These are phyloP conservation scores for Torymus tubicola DNA, from an alignment of 2,888 invertebrate genomes.

Conservation along the genomic window DNA sequence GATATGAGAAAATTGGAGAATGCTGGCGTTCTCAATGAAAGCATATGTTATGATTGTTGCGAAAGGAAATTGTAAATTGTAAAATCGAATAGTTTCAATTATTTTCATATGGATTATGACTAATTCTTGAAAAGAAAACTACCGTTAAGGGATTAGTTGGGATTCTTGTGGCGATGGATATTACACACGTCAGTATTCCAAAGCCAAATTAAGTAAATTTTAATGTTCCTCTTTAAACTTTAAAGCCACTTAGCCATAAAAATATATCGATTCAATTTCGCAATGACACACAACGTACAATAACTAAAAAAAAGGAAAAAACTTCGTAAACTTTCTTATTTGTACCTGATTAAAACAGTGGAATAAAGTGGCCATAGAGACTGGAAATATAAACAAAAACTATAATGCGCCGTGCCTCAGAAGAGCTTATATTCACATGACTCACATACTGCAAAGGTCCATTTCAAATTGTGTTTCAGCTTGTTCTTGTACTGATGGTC, in stretches of 20 bases:
- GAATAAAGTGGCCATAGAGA: conserved; percentile 53
- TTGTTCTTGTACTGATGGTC: too few relatives aligned
- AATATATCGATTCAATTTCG: conserved; percentile 54
- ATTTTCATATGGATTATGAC: conserved; percentile 52
- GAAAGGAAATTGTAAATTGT: conserved; percentile 37
- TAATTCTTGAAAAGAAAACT: conserved; percentile 48
- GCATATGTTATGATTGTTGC: conserved; percentile 37
- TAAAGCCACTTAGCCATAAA: conserved; percentile 58
- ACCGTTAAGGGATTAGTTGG: conserved; percentile 58
- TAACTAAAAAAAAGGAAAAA: conserved; percentile 44
- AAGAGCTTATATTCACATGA: conserved; percentile 41
- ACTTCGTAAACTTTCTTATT: conserved; percentile 46
- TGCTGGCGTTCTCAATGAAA: conserved; percentile 57
- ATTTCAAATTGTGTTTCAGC: conserved; percentile 28
- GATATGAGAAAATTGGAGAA: conserved; percentile 49
- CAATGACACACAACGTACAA: conserved; percentile 54
- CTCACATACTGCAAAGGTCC: conserved; percentile 39
- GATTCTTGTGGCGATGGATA: conserved; percentile 59
- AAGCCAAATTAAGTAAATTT: conserved; percentile 61
- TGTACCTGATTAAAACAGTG: conserved; percentile 56
- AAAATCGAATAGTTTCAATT: conserved; percentile 39
- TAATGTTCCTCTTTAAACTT: conserved; percentile 60
- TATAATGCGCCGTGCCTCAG: conserved; percentile 38
- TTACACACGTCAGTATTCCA: conserved; percentile 61
- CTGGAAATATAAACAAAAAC: conserved; percentile 46